These are phyloP conservation scores for Zootermopsis nevadensis DNA, from an alignment of 2,888 invertebrate genomes.

Conservation along the genomic window DNA sequence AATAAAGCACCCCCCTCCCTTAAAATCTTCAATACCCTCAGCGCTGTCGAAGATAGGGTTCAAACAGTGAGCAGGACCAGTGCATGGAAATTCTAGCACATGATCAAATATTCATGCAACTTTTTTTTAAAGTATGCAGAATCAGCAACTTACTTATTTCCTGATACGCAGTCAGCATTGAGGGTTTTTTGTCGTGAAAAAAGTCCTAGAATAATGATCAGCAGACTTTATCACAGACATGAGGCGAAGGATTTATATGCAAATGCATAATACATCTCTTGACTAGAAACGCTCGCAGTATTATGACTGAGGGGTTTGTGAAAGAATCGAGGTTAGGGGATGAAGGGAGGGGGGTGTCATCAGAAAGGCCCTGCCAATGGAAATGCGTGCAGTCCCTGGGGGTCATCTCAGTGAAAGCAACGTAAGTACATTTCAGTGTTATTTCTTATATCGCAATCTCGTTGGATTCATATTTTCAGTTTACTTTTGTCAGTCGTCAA, in stretches of 20 bases:
- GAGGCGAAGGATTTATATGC: background rate
- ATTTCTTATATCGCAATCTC: too few relatives aligned
- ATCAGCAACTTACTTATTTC: constrained; percentile 18
- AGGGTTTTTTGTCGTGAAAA: background rate
- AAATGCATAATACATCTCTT: constrained; percentile 5
- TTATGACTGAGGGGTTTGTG: background rate
- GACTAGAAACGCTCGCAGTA: background rate
- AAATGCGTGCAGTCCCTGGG: too few relatives aligned
- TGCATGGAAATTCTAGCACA: constrained; percentile 33
- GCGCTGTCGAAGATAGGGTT: background rate
- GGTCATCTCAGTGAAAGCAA: too few relatives aligned
- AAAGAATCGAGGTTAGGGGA: background rate
- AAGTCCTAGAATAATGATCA: background rate
- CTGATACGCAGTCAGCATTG: background rate
- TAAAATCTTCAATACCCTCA: background rate
- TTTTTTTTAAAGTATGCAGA: constrained; percentile 5
- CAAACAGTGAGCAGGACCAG: background rate
- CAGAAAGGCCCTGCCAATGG: background rate
- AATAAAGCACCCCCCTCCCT: background rate
- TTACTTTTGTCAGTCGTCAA: too few relatives aligned
- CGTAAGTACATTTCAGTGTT: too few relatives aligned
- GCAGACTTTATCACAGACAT: background rate
- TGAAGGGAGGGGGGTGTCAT: background rate
- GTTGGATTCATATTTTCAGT: too few relatives aligned
- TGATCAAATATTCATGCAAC: constrained; percentile 32